Percentiles rank a stretch among this genome's conserved stretches.
phyloP scores from a whole-genome alignment of 23 tunicate genomes.

The Ascidia mentula region DNA sequence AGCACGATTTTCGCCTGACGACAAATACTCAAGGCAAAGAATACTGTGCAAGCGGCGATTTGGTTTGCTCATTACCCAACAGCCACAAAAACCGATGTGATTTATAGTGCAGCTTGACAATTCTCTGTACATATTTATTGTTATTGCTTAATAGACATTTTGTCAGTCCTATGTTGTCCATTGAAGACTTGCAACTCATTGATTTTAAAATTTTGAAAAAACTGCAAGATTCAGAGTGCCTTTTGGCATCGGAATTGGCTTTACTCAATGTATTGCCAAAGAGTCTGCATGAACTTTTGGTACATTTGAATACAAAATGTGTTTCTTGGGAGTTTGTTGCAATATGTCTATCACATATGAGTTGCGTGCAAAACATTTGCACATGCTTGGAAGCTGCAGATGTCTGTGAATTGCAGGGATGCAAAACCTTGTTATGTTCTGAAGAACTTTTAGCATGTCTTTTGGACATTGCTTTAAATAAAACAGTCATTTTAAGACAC shows the following conservation, averaged over 20 bases:
- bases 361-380: neutral
- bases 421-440: neutral
- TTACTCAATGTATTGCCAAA: neutral
- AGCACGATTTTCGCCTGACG: conserved; percentile 87
- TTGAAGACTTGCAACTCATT: neutral
- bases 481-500: neutral
- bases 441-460: neutral
- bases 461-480: neutral
- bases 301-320: neutral
- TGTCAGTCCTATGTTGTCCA: neutral
- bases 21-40: conserved; percentile 78
- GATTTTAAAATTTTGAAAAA: neutral
- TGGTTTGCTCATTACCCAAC: conserved; percentile 78
- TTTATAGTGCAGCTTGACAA: neutral
- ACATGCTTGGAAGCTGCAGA: neutral
- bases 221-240: neutral
- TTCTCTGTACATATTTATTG: neutral
- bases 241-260: neutral
- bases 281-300: neutral
- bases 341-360: neutral
- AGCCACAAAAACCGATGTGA: conserved; percentile 39
- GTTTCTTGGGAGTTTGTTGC: neutral
- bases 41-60: conserved; percentile 79
- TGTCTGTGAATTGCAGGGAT: neutral
- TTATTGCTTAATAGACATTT: neutral